Conservation (phyloP, 1,140 invertebrate genomes). For the Leptestheria dahalacensis region DNA sequence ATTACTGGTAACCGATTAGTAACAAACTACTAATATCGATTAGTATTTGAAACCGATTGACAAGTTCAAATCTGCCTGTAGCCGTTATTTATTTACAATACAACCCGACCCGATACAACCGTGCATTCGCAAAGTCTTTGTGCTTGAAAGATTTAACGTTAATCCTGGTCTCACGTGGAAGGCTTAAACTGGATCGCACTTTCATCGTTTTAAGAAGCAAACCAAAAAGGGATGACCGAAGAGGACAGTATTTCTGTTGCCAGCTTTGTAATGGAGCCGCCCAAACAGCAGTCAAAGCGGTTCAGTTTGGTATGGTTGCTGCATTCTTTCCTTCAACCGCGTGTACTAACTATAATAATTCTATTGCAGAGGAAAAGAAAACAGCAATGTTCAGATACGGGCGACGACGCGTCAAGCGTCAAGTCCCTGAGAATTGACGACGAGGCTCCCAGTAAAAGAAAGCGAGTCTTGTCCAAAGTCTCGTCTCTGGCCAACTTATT, state of each 20-base stretch:
- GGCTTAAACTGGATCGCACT: too few relatives aligned
- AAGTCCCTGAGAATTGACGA: conserved; percentile 24
- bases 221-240: conserved; percentile 9
- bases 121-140: too few relatives aligned
- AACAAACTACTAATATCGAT: too few relatives aligned
- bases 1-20: too few relatives aligned
- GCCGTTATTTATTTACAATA: too few relatives aligned
- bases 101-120: too few relatives aligned
- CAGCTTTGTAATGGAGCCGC: conserved; percentile 28
- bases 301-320: conserved; percentile 31
- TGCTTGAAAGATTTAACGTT: too few relatives aligned
- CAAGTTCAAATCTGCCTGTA: neutral
- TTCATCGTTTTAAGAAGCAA: neutral
- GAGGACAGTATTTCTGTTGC: conserved; percentile 25
- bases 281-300: conserved; percentile 21
- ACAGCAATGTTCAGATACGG: conserved; percentile 28
- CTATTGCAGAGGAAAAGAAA: conserved; percentile 28
- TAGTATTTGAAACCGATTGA: neutral
- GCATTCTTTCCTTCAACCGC: conserved; percentile 7
- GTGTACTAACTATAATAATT: neutral
- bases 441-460: conserved; percentile 25
- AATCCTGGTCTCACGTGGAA: too few relatives aligned
- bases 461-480: conserved; percentile 29
- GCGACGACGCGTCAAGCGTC: conserved; percentile 28
- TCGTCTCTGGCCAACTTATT: conserved; percentile 27